Evolutionary conservation across 2,113 vertebrate genomes (phyloP).

Genomic region (Clupea harengus): DNA sequence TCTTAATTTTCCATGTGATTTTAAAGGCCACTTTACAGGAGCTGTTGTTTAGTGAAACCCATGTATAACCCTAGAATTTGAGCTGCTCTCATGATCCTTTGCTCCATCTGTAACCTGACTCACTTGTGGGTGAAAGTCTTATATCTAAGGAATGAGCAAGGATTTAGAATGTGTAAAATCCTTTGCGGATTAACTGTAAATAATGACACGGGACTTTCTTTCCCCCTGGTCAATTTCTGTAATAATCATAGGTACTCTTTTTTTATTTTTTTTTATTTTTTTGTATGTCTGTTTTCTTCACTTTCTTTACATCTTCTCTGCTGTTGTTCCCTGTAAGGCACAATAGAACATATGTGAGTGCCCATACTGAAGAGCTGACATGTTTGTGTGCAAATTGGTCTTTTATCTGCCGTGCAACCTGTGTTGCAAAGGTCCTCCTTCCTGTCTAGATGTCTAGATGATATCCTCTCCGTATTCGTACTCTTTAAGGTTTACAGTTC

Average conservation of each 20-base stretch:
- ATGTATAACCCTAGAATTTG: neutral
- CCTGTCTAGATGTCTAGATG: constrained; percentile 6
- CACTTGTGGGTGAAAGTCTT: neutral
- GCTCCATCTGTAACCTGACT: neutral
- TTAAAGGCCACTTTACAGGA: neutral
- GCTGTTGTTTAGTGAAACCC: neutral
- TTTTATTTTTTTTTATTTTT: neutral
- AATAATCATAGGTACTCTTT: neutral
- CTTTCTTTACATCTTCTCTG: neutral
- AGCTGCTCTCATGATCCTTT: neutral
- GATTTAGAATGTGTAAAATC: neutral
- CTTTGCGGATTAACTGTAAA: neutral
- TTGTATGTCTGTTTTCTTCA: neutral
- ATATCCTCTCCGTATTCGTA: neutral
- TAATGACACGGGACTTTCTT: too few species aligned
- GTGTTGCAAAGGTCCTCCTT: constrained; percentile 1
- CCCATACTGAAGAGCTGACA: neutral
- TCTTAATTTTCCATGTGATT: neutral
- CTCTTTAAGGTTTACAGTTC: neutral
- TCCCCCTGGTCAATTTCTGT: neutral
- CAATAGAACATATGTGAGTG: neutral
- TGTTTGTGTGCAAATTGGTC: neutral
- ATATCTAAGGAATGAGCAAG: neutral
- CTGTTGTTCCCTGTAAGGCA: neutral
- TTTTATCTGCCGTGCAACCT: neutral